phyloP scores from a whole-genome alignment of 1,140 invertebrate species.

The Heliconius hewitsoni region DNA sequence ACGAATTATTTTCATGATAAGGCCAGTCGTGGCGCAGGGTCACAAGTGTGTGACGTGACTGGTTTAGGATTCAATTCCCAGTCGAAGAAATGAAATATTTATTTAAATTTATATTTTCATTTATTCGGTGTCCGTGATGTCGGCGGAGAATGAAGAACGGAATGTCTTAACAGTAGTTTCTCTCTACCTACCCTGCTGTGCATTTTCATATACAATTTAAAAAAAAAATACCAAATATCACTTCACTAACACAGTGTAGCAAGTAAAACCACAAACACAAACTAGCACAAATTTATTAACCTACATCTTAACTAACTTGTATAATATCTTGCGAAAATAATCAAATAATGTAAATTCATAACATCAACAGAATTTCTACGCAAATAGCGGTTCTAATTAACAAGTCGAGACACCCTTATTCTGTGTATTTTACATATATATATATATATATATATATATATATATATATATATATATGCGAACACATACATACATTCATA shows the following conservation, averaged over 20 bases:
- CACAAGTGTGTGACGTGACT: too few relatives aligned
- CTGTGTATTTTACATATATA: slow-evolving; percentile 9
- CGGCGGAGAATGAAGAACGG: too few relatives aligned
- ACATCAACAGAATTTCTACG: slow-evolving; percentile 16
- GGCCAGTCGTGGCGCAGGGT: too few relatives aligned
- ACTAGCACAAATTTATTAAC: background rate
- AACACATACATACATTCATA: background rate
- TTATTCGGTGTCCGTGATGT: too few relatives aligned
- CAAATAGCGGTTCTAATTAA: slow-evolving; percentile 19
- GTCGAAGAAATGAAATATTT: too few relatives aligned
- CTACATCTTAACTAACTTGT: slow-evolving; percentile 17
- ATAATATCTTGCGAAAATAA: slow-evolving; percentile 19
- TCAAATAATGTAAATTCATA: slow-evolving; percentile 19
- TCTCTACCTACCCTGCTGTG: too few relatives aligned
- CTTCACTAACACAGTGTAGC: background rate
- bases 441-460: background rate
- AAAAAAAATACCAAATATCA: too few relatives aligned
- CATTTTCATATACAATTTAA: too few relatives aligned
- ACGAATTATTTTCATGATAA: too few relatives aligned
- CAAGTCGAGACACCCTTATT: slow-evolving; percentile 1
- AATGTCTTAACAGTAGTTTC: too few relatives aligned
- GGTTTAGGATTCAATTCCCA: too few relatives aligned
- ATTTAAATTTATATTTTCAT: too few relatives aligned
- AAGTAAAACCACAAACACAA: background rate
- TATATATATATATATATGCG: background rate